Evolutionary conservation across 2,797 vertebrate genomes (phyloP), one percentile per base, ranked within the genome.

Genomic region (Tapera naevia): DNA sequence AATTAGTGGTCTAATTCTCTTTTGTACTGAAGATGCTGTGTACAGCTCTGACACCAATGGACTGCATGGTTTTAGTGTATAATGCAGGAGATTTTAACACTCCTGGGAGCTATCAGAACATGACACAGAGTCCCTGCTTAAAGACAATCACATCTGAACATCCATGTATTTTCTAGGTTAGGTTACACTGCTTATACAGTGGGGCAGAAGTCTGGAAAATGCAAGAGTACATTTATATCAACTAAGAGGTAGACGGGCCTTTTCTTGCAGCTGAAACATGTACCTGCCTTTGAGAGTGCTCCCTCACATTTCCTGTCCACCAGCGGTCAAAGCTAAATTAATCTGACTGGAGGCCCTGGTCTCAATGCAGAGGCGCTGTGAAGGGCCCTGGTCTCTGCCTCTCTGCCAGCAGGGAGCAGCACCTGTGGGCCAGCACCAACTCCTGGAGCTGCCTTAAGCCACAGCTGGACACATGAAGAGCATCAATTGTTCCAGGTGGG

Each of bases 351-450:
- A 62, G 46, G 25, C 14, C 22, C 16, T 25, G 32, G 23, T 62
- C 39, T 58, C 28, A 15, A 43, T 12, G 30, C 37, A 30, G 35
- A 76, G 30, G 58, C 48, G 23, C 9, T 22, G 2, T 32, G 25
- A 17, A 54, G 39, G 58, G n/a, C n/a, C n/a, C n/a, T n/a, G n/a
- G n/a, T 22, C 39, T 32, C 25, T 43, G 56, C n/a, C 32, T 7
- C 21, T 53, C 45, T 46, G 39, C 57, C 83, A 43, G 67, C 1
- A 1, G 19, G 39, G 27, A 30, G 27, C 45, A 64, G 54, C 8
- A 15, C 43, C 19, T 0, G 0, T 19, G 37, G 48, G 48, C 43
- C 50, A 53, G 30, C 27, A 13, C 22, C 33, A 30, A 0, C 25
- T 56, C 46, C 82, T 9, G 2, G 30, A 17, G 51, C 72, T 51